phyloP scores from a whole-genome alignment of 1,140 invertebrate genomes.

The Caenorhabditis elegans region WBcel235 BX284605.5:12838501-12839000 shows the following conservation, averaged over 20 bases:
- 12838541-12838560: not conserved
- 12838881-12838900: not conserved
- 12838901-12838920: conserved; percentile 1
- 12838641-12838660: not conserved
- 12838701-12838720: not conserved
- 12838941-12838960: not conserved
- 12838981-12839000: not conserved
- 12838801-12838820: not conserved
- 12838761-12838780: not conserved
- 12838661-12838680: not conserved
- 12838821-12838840: not conserved
- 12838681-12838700: not conserved
- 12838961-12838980: not conserved
- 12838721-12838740: not conserved
- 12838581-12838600: not conserved
- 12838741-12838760: not conserved
- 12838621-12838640: not conserved
- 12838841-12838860: not conserved
- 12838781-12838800: not conserved
- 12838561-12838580: not conserved
- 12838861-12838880: not conserved
- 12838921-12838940: not conserved
- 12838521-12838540: not conserved
- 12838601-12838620: not conserved
- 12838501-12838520: not conserved